phyloP scores from a whole-genome alignment of 2,113 vertebrate species.

The Lutjanus erythropterus region DNA sequence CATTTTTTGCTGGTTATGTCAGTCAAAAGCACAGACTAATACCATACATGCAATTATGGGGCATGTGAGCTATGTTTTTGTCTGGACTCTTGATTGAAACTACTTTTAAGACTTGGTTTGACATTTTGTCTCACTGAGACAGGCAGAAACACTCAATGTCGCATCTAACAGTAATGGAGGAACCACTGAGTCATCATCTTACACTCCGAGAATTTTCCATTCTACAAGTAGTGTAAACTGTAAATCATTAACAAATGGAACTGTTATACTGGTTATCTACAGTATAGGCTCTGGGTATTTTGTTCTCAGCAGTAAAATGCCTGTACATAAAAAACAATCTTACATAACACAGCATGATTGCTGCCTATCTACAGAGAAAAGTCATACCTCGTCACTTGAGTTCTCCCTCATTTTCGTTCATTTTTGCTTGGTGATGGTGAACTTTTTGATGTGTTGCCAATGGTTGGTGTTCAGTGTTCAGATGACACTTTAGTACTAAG shows the following conservation, averaged over 20 bases:
- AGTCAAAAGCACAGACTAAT: neutral
- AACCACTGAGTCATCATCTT: conserved; percentile 53
- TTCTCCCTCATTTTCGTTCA: conserved; percentile 4
- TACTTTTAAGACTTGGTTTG: neutral
- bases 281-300: neutral
- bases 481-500: neutral
- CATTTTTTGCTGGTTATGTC: neutral
- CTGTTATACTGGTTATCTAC: conserved; percentile 21
- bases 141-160: conserved; percentile 13
- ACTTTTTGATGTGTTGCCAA: neutral
- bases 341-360: neutral
- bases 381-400: neutral
- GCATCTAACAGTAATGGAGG: neutral
- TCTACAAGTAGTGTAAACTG: conserved; percentile 29
- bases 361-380: neutral
- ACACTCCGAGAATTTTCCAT: conserved; percentile 40
- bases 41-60: neutral
- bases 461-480: neutral
- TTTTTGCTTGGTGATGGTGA: neutral
- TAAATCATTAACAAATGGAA: conserved; percentile 55
- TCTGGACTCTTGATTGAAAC: neutral
- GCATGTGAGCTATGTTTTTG: neutral
- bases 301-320: conserved; percentile 4
- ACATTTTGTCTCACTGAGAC: neutral
- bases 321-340: neutral